Conservation (phyloP, 2,797 vertebrate genomes). For the Botia kubotai region DNA sequence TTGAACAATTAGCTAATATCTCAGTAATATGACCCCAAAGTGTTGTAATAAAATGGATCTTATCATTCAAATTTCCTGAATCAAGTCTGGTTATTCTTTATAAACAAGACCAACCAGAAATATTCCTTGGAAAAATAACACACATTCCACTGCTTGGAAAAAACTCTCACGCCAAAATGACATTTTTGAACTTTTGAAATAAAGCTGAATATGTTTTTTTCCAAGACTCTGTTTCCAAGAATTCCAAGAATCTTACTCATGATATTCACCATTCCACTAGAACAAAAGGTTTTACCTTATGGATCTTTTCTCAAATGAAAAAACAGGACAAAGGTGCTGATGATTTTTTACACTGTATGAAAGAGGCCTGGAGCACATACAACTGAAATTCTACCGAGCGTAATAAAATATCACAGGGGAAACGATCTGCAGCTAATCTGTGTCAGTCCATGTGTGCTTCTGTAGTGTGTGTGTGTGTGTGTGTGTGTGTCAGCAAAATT, state of each 20-base stretch:
- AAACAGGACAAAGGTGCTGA: neutral
- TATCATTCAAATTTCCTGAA: too few species aligned
- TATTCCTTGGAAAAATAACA: too few species aligned
- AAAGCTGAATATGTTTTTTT: too few species aligned
- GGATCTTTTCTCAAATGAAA: neutral
- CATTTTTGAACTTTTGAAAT: too few species aligned
- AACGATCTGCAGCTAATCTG: conserved; percentile 6
- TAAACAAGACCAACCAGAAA: too few species aligned
- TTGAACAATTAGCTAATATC: neutral
- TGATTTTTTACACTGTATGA: neutral
- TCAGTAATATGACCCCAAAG: too few species aligned
- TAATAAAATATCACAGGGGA: neutral
- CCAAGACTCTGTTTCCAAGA: too few species aligned
- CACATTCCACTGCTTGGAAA: too few species aligned
- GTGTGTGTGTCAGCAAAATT: conserved; percentile 8
- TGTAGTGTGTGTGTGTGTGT: conserved; percentile 39
- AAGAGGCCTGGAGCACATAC: neutral
- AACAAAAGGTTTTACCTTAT: neutral
- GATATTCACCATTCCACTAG: too few species aligned
- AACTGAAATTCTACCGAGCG: neutral
- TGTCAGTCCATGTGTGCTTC: conserved; percentile 15
- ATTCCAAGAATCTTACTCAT: too few species aligned
- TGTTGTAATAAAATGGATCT: neutral
- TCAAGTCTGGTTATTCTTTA: too few species aligned
- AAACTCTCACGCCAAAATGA: too few species aligned